These are phyloP conservation scores for Chironex yamaguchii DNA, from an alignment of 30 jellyfish, hydroid and myxozoan genomes.

Conservation along the genomic window DNA sequence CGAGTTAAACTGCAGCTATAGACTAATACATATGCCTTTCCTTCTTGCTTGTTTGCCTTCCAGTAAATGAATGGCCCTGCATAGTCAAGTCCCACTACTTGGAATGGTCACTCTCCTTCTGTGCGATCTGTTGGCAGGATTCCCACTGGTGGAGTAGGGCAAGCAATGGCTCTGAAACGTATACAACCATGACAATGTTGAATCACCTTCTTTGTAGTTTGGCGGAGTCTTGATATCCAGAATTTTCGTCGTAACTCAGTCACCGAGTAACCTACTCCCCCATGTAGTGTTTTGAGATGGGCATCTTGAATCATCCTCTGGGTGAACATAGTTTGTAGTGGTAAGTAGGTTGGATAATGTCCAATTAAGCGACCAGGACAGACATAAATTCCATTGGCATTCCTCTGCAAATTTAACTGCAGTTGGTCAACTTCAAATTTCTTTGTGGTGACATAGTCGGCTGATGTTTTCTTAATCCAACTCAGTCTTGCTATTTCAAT, in stretches of 20 bases:
- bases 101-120: conserved; percentile 49
- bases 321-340: conserved; percentile 27
- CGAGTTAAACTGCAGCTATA: conserved; percentile 73
- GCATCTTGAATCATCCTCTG: conserved; percentile 48
- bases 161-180: conserved; percentile 56
- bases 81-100: conserved; percentile 61
- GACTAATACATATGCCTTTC: conserved; percentile 69
- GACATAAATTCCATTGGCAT: conserved; percentile 26
- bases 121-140: conserved; percentile 64
- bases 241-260: conserved; percentile 34
- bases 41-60: conserved; percentile 10
- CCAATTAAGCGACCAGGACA: conserved; percentile 63
- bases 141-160: conserved; percentile 56
- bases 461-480: conserved; percentile 55
- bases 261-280: conserved; percentile 71
- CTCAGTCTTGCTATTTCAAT: background rate
- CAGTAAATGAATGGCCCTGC: conserved; percentile 67
- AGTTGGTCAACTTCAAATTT: conserved; percentile 18
- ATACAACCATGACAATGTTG: conserved; percentile 69
- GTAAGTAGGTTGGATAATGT: conserved; percentile 49
- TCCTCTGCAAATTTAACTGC: conserved; percentile 24
- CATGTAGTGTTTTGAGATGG: conserved; percentile 46
- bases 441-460: background rate
- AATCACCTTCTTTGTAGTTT: conserved; percentile 23
- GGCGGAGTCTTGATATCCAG: conserved; percentile 71